phyloP scores from a whole-genome alignment of 1,140 invertebrate genomes.

The Andrena cerasifolii region DNA sequence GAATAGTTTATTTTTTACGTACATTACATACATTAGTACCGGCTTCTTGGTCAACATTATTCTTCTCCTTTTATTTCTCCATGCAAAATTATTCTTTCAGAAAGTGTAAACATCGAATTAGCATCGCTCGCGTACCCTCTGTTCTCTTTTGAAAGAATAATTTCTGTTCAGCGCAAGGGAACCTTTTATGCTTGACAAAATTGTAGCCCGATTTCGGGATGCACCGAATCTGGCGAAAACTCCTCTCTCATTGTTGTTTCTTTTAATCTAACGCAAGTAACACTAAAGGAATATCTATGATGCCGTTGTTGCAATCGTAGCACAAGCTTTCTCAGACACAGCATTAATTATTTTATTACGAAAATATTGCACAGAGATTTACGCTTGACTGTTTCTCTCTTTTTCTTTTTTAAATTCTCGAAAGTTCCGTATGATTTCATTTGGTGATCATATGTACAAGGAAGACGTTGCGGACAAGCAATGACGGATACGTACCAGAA shows the following conservation, averaged over 20 bases:
- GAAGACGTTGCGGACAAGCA: background rate
- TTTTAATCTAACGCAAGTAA: slow-evolving; percentile 24
- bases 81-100: slow-evolving; percentile 10
- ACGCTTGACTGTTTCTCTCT: background rate
- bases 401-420: background rate
- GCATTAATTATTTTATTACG: slow-evolving; percentile 45
- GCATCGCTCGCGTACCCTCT: background rate
- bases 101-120: slow-evolving; percentile 5
- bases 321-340: slow-evolving; percentile 66
- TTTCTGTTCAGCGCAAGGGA: slow-evolving; percentile 58
- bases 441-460: background rate
- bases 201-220: slow-evolving; percentile 13
- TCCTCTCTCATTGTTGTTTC: slow-evolving; percentile 16
- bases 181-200: slow-evolving; percentile 42
- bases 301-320: slow-evolving; percentile 21
- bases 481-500: background rate
- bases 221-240: slow-evolving; percentile 14
- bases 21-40: slow-evolving; percentile 4
- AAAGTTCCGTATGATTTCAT: background rate
- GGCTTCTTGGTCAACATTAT: slow-evolving; percentile 3
- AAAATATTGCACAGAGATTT: slow-evolving; percentile 25
- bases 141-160: slow-evolving; percentile 14
- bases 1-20: slow-evolving; percentile 8
- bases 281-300: slow-evolving; percentile 15
- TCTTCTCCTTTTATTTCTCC: slow-evolving; percentile 16